Evolutionary conservation across 2,113 vertebrate genomes (phyloP).

Genomic region (Microcebus griseorufus): DNA sequence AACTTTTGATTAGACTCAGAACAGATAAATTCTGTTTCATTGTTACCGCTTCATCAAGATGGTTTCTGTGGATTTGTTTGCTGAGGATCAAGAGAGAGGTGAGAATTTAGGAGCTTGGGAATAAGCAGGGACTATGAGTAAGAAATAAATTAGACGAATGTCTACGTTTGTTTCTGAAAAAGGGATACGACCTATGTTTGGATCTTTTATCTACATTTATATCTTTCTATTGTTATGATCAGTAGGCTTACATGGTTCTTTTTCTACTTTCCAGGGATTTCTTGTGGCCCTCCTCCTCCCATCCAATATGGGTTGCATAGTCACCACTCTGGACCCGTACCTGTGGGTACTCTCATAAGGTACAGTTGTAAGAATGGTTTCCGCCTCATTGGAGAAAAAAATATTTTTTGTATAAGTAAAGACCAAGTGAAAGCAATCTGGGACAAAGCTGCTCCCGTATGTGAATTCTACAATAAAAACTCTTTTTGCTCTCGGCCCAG

Average conservation of each 20-base stretch:
- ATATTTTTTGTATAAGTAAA: slow-evolving; percentile 24
- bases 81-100: neutral
- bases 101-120: neutral
- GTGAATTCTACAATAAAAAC: slow-evolving; percentile 42
- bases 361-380: accelerated
- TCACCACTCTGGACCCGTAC: accelerated
- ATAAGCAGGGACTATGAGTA: neutral
- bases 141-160: neutral
- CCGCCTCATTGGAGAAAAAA: slow-evolving; percentile 67
- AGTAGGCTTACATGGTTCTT: neutral
- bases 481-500: neutral
- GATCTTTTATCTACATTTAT: slow-evolving; percentile 8
- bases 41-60: neutral
- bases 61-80: neutral
- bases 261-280: slow-evolving; percentile 54
- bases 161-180: slow-evolving; percentile 33
- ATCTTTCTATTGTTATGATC: slow-evolving; percentile 17
- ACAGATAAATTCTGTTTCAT: neutral
- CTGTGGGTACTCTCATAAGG: neutral
- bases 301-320: neutral
- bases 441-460: slow-evolving; percentile 76
- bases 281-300: slow-evolving; percentile 56
- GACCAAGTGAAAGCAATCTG: slow-evolving; percentile 67
- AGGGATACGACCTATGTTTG: neutral
- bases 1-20: neutral